phyloP scores from a whole-genome alignment of 2,113 vertebrate species.

The Plotosus lineatus region DNA sequence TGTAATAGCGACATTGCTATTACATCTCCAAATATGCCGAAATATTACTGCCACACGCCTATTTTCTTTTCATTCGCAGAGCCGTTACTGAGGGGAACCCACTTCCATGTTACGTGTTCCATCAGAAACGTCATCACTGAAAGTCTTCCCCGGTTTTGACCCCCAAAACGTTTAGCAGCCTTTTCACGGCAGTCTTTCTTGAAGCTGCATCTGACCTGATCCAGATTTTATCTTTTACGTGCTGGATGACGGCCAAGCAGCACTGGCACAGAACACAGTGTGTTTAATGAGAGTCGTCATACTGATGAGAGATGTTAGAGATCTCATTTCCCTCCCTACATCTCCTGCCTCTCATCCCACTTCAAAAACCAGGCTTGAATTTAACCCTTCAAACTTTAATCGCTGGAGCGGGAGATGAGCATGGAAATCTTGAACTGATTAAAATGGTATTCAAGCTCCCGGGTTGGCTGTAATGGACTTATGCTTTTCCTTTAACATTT shows the following conservation, averaged over 20 bases:
- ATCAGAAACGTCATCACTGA: conserved; percentile 7
- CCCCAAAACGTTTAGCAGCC: conserved; percentile 4
- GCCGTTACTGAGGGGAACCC: not conserved
- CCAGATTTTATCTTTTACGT: conserved; percentile 45
- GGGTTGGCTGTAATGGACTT: not conserved
- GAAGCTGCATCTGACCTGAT: conserved; percentile 22
- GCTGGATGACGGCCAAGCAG: conserved; percentile 37
- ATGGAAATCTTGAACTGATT: conserved; percentile 22
- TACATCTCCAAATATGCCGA: not conserved
- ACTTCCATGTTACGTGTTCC: not conserved
- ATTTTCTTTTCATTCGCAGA: not conserved
- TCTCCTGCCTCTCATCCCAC: not conserved
- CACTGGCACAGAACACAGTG: conserved; percentile 11
- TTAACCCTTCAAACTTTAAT: conserved; percentile 4
- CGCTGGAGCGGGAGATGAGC: not conserved
- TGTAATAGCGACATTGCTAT: not conserved
- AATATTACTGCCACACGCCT: no score
- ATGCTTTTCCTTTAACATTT: not conserved
- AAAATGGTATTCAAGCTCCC: not conserved
- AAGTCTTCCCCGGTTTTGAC: not conserved
- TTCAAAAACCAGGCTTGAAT: conserved; percentile 11
- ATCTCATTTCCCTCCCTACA: not conserved
- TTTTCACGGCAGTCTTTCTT: conserved; percentile 29
- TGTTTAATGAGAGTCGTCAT: conserved; percentile 28
- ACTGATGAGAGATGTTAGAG: conserved; percentile 32